Percentiles rank a stretch among this genome's conserved stretches.
Evolutionary conservation across 2,797 vertebrate species (phyloP).

Genomic region (Scomberomorus guttatus): DNA sequence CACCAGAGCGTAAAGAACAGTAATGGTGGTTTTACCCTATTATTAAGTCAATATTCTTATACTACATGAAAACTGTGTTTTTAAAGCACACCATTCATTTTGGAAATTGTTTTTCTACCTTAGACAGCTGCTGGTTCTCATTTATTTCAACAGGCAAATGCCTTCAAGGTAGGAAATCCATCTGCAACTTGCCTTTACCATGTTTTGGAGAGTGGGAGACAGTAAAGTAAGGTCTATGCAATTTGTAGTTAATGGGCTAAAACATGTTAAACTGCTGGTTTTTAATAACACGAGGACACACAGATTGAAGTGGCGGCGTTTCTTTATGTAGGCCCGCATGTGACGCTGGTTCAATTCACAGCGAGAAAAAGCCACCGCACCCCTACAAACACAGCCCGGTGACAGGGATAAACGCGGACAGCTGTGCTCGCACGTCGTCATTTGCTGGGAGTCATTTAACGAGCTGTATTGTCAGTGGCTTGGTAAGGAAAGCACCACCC

Average conservation of each 20-base stretch:
- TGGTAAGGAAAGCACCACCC: slow-evolving; percentile 3
- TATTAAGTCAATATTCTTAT: neutral
- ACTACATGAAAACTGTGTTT: neutral
- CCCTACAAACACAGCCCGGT: neutral
- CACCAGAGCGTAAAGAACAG: neutral
- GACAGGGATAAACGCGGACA: neutral
- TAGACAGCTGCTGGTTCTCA: neutral
- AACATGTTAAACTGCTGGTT: slow-evolving; percentile 59
- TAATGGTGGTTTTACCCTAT: neutral
- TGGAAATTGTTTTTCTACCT: neutral
- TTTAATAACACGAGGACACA: slow-evolving; percentile 31
- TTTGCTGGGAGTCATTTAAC: slow-evolving; percentile 13
- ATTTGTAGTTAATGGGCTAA: slow-evolving; percentile 69
- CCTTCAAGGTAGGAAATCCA: slow-evolving; percentile 32
- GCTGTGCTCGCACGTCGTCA: neutral
- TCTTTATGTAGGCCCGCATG: neutral
- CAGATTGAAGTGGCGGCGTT: neutral
- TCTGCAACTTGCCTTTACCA: slow-evolving; percentile 45
- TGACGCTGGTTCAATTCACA: neutral
- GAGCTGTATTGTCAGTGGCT: neutral
- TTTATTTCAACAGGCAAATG: neutral
- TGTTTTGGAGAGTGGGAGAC: slow-evolving; percentile 44
- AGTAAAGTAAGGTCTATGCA: slow-evolving; percentile 38
- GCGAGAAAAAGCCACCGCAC: neutral
- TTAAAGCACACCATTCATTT: neutral